These are phyloP conservation scores for Pteronura brasiliensis DNA, from an alignment of 2,113 vertebrate genomes.

Conservation along the genomic window DNA sequence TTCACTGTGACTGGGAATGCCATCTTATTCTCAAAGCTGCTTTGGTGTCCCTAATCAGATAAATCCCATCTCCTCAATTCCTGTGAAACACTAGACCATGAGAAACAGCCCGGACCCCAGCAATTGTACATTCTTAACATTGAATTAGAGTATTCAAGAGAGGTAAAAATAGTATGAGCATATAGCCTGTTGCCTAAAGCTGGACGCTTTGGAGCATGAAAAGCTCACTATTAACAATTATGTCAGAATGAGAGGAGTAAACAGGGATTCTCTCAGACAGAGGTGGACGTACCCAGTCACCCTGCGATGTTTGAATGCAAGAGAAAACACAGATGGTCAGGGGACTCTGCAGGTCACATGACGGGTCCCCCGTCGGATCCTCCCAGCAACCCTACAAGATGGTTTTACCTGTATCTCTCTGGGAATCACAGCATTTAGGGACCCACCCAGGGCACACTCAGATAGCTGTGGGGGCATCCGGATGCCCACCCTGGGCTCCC, in stretches of 20 bases:
- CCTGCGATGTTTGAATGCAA: not conserved
- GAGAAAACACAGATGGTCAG: not conserved
- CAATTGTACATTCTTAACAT: not conserved
- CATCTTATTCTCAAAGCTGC: not conserved
- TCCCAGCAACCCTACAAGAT: not conserved
- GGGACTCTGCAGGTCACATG: too few relatives aligned
- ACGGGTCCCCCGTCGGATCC: not conserved
- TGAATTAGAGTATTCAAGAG: not conserved
- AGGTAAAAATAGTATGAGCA: not conserved
- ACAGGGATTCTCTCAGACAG: not conserved
- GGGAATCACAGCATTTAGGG: not conserved
- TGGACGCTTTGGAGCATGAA: not conserved
- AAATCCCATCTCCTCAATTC: not conserved
- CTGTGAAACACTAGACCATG: not conserved
- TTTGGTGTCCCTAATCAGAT: not conserved
- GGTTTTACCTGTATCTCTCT: not conserved
- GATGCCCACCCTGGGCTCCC: not conserved
- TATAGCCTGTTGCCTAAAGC: not conserved
- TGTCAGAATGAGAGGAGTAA: not conserved
- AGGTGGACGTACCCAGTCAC: not conserved
- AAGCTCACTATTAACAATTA: not conserved
- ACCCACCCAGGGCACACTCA: not conserved
- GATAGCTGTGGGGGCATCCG: not conserved
- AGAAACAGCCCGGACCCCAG: not conserved
- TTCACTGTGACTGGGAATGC: not conserved